Percentiles rank a stretch among this genome's conserved stretches.
Evolutionary conservation across 2,113 vertebrate genomes (phyloP).

Genomic region (Erythrolamprus reginae): DNA sequence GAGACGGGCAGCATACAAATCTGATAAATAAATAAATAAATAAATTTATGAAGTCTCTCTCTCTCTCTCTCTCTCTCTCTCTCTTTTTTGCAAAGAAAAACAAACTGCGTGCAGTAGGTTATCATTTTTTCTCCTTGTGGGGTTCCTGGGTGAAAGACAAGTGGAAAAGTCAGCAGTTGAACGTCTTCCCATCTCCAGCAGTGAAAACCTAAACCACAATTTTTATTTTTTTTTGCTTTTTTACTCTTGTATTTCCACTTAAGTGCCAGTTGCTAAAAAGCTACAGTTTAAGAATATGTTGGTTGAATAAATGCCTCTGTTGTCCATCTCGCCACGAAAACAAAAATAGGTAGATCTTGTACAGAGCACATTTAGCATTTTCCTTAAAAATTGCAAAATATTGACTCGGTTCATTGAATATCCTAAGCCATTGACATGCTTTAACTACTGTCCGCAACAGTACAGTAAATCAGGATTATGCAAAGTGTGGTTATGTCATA

Average conservation of each 20-base stretch:
- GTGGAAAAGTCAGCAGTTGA: background rate
- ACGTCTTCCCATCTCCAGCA: background rate
- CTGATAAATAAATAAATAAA: too few species aligned
- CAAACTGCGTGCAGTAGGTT: background rate
- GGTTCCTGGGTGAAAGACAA: background rate
- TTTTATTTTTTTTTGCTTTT: background rate
- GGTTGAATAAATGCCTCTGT: background rate
- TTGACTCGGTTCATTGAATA: background rate
- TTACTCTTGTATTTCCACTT: background rate
- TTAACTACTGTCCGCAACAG: background rate
- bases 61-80: too few species aligned
- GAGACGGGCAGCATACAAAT: too few species aligned
- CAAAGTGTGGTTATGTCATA: background rate
- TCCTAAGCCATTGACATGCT: background rate
- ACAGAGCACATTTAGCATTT: background rate
- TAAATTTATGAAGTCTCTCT: background rate
- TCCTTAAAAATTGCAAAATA: background rate
- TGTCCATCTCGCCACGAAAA: background rate
- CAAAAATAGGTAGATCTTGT: too few species aligned
- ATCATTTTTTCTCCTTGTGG: background rate
- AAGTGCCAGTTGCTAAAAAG: background rate
- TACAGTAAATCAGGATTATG: background rate
- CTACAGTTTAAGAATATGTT: background rate
- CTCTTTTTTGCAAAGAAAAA: background rate
- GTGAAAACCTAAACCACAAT: background rate